phyloP scores from a whole-genome alignment of 37 sponge, comb jelly and placozoan genomes.

The Axinella damicornis region DNA sequence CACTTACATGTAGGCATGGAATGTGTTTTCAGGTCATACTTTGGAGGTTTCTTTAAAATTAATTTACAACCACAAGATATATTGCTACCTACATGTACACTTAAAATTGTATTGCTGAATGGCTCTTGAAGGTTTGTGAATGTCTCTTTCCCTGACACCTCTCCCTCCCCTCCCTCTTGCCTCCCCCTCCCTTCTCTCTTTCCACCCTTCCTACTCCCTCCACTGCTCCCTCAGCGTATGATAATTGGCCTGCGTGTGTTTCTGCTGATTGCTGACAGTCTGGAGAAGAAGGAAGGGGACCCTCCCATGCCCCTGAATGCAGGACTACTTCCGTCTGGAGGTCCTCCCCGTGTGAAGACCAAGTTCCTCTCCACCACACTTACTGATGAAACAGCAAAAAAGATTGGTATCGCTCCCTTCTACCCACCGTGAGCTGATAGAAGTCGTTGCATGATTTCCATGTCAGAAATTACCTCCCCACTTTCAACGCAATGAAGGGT shows the following conservation, averaged over 20 bases:
- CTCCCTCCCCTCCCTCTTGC: background rate
- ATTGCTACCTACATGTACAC: too few relatives aligned
- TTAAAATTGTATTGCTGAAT: too few relatives aligned
- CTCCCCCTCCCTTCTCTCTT: background rate
- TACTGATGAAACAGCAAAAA: slow-evolving; percentile 89
- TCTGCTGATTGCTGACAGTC: slow-evolving; percentile 90
- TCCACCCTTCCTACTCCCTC: background rate
- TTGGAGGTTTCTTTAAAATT: too few relatives aligned
- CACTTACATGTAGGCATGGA: too few relatives aligned
- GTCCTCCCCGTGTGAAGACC: slow-evolving; percentile 62
- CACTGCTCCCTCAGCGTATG: slow-evolving; percentile 76
- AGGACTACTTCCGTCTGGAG: slow-evolving; percentile 85
- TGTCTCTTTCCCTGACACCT: slow-evolving; percentile 28
- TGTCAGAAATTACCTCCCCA: too few relatives aligned
- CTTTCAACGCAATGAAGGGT: too few relatives aligned
- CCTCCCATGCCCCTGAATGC: slow-evolving; percentile 93
- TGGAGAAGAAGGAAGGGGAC: slow-evolving; percentile 90
- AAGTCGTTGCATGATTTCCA: background rate
- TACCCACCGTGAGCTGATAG: slow-evolving; percentile 69
- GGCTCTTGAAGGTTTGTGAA: too few relatives aligned
- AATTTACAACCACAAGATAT: too few relatives aligned
- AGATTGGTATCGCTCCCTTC: slow-evolving; percentile 86
- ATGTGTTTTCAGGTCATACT: too few relatives aligned
- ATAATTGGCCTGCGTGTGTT: slow-evolving; percentile 95
- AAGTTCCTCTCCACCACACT: slow-evolving; percentile 85